Conservation (phyloP, 1,140 invertebrate species). For the Campoletis sonorensis region DNA sequence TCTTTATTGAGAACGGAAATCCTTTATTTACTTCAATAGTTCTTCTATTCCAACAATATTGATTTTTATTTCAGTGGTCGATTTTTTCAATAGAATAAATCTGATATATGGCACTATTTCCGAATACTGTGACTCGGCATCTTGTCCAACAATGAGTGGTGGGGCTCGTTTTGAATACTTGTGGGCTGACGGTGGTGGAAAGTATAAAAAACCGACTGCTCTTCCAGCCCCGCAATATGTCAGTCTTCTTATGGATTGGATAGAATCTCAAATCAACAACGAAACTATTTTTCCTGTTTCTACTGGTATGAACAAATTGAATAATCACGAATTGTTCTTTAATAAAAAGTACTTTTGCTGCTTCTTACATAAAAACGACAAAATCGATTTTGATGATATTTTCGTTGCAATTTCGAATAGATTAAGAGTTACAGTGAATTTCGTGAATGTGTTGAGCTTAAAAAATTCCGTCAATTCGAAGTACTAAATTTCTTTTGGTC, state of each 20-base stretch:
- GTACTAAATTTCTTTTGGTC: no score
- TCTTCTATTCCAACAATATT: neutral
- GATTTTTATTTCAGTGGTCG: slow-evolving; percentile 85
- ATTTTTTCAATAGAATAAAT: slow-evolving; percentile 98
- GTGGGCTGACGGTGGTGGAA: slow-evolving; percentile 92
- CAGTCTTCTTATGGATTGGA: slow-evolving; percentile 94
- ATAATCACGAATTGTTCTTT: no score
- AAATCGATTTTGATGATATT: no score
- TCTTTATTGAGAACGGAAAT: neutral
- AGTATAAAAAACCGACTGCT: slow-evolving; percentile 92
- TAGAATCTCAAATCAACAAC: slow-evolving; percentile 95
- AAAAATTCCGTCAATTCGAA: no score
- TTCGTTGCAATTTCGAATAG: no score
- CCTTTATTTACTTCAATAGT: no score
- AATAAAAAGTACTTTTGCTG: no score
- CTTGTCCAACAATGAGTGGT: slow-evolving; percentile 95
- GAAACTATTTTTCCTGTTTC: slow-evolving; percentile 90
- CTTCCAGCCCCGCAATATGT: slow-evolving; percentile 94
- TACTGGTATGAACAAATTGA: slow-evolving; percentile 77
- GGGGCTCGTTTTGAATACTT: slow-evolving; percentile 93
- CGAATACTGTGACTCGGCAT: slow-evolving; percentile 90
- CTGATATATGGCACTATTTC: slow-evolving; percentile 94
- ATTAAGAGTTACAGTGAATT: no score
- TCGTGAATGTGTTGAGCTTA: no score
- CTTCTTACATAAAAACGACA: no score